Percentiles rank a stretch among this genome's conserved stretches.
These are phyloP conservation scores for Paguma larvata DNA, from an alignment of 2,797 vertebrate genomes.

Conservation along the genomic window DNA sequence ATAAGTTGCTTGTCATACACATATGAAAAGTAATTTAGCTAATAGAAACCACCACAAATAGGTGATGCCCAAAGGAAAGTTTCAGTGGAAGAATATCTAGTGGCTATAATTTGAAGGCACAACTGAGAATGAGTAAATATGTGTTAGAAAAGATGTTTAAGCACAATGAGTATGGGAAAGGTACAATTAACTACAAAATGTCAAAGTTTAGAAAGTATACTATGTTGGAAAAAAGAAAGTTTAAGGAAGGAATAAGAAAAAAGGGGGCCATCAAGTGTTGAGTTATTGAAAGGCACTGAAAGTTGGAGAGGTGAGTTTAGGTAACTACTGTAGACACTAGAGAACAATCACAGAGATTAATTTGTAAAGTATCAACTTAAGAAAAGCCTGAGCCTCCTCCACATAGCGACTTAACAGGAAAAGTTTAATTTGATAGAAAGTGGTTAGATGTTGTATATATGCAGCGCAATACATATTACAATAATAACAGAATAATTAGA, in stretches of 20 bases:
- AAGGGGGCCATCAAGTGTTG: not conserved
- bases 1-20: not conserved
- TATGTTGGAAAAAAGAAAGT: not conserved
- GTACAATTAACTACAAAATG: not conserved
- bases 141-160: conserved; percentile 15
- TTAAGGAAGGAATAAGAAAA: not conserved
- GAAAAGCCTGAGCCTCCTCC: not conserved
- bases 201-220: not conserved
- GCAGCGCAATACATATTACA: not conserved
- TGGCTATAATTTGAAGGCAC: not conserved
- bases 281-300: not conserved
- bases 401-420: not conserved
- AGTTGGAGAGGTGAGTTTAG: not conserved
- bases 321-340: not conserved
- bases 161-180: not conserved
- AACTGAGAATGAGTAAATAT: not conserved
- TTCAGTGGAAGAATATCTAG: not conserved
- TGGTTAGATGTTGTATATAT: not conserved
- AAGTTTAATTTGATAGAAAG: not conserved
- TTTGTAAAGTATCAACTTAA: not conserved
- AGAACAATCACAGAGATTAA: not conserved
- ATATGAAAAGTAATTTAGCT: not conserved
- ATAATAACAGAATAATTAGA: conserved; percentile 34
- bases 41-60: not conserved
- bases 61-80: not conserved